Evolutionary conservation across 2,113 vertebrate genomes (phyloP), one percentile per base, ranked within the genome.

Genomic region (Halcyon senegalensis): DNA sequence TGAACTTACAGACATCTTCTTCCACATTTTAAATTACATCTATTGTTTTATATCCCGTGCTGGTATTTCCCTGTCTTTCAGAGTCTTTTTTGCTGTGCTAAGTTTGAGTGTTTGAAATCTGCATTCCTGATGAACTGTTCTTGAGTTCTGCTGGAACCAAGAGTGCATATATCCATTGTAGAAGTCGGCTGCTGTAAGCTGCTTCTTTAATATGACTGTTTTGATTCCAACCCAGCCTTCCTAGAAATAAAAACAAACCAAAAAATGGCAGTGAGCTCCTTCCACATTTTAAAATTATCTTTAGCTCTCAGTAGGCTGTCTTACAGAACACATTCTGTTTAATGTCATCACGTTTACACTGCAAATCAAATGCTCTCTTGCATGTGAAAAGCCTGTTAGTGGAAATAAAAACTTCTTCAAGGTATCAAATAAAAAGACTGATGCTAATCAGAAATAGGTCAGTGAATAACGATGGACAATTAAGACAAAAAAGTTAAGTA

Each of bases 151-250:
- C 87, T 98, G 97, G 94, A 98, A 92, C 87, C 96, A 98, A 10
- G 95, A 97, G 70, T 99, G 99, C 91, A 99, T 97, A 91, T 99
- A 99, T 21, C 99, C 99, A 3, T 99, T 99, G 92, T 99, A 99
- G 97, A 99, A 99, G 93, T 99, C 99, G 41, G 97, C 55, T 41
- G 99, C 99, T 9, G 99, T 98, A 39, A 99, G 97, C 37, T 96
- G 97, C 97, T 99, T 99, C 94, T 98, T 99, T 69, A 99, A 95
- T 39, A 98, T 14, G 0, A 99, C 96, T 2, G 98, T 93, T 87
- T 88, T 98, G 93, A 99, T 98, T 53, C 99, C 99, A 78, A 99
- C 98, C 99, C 99, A 99, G 91, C 98, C 98, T 80, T 98, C 98
- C 99, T 99, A 96, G 21, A 97, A 73, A 24, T 6, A 90, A 60